phyloP scores from a whole-genome alignment of 2,113 vertebrate species.

The Bufo bufo region DNA sequence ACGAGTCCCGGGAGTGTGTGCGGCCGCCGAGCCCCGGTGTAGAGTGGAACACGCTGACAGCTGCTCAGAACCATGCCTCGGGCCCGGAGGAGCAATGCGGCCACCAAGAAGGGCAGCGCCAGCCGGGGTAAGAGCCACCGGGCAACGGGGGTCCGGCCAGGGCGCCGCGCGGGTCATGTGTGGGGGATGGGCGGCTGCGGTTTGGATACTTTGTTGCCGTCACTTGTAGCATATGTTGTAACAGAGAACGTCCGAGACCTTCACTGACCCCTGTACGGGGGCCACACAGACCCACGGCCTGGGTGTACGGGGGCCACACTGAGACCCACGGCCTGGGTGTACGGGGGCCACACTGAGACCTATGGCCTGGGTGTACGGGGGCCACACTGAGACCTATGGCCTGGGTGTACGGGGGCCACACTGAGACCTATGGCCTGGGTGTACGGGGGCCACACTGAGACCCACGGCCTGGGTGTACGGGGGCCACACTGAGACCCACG shows the following conservation, averaged over 20 bases:
- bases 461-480: neutral
- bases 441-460: neutral
- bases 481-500: neutral
- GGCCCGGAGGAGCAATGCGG: constrained; percentile 64
- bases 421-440: neutral
- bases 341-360: neutral
- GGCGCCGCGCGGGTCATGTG: neutral
- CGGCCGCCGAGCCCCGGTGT: neutral
- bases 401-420: neutral
- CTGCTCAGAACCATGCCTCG: constrained; percentile 65
- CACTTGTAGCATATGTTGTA: neutral
- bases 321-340: neutral
- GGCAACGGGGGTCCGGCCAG: constrained; percentile 13
- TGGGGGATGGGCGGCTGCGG: neutral
- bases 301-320: neutral
- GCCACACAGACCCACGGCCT: neutral
- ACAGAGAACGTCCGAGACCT: neutral
- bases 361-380: neutral
- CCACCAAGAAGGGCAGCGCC: constrained; percentile 59
- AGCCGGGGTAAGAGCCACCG: constrained; percentile 56
- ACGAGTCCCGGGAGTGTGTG: constrained; percentile 39
- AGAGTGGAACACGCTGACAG: constrained; percentile 41
- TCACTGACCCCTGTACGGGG: neutral
- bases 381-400: neutral
- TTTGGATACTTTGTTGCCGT: neutral